phyloP scores from a whole-genome alignment of 2,113 vertebrate species.

The Lontra canadensis region DNA sequence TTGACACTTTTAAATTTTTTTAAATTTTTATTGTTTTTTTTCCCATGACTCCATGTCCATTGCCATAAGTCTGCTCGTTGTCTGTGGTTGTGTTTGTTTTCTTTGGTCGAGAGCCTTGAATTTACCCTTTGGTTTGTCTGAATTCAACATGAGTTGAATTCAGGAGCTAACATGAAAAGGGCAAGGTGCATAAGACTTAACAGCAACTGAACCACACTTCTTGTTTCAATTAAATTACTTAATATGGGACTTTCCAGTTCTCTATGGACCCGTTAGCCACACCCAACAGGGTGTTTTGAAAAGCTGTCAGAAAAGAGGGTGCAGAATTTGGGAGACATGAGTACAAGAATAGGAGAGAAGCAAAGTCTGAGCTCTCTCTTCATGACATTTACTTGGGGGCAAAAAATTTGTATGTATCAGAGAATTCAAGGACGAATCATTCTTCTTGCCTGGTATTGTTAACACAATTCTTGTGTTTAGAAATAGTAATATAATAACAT shows the following conservation, averaged over 20 bases:
- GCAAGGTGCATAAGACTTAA: not conserved
- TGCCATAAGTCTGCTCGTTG: slow-evolving; percentile 40
- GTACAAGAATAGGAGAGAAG: not conserved
- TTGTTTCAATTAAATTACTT: slow-evolving; percentile 69
- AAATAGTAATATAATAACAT: not conserved
- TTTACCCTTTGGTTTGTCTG: slow-evolving; percentile 58
- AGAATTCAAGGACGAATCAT: not conserved
- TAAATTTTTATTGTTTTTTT: slow-evolving; percentile 12
- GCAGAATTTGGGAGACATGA: slow-evolving; percentile 24
- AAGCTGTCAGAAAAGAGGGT: slow-evolving; percentile 31
- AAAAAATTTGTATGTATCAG: not conserved
- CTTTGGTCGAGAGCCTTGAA: slow-evolving; percentile 48
- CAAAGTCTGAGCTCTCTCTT: not conserved
- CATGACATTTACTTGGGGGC: not conserved
- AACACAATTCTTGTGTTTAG: not conserved
- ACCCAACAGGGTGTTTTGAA: slow-evolving; percentile 55
- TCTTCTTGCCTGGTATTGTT: not conserved
- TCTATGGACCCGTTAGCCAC: slow-evolving; percentile 43
- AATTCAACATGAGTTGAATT: slow-evolving; percentile 51
- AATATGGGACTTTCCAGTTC: slow-evolving; percentile 52
- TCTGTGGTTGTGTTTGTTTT: slow-evolving; percentile 64
- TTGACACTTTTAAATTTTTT: not conserved
- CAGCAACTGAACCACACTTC: slow-evolving; percentile 21
- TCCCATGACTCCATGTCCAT: slow-evolving; percentile 7
- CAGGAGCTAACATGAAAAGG: slow-evolving; percentile 39